Conservation (phyloP, 2,888 invertebrate species). For the Oligia latruncula region DNA sequence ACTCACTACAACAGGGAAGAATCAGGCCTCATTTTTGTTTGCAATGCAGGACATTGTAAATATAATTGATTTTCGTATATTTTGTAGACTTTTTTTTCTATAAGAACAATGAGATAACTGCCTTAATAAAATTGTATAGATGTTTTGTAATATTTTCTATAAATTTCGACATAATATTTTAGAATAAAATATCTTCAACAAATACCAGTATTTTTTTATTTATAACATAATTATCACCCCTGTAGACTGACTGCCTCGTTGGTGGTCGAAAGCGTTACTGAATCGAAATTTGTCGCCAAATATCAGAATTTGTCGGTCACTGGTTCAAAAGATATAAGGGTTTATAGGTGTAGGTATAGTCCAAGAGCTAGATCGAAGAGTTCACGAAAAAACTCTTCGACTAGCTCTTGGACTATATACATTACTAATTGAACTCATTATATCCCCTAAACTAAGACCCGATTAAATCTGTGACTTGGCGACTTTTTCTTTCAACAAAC, state of each 20-base stretch:
- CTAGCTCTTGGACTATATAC: no score
- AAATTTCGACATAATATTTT: conserved; percentile 69
- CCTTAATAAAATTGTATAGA: conserved; percentile 72
- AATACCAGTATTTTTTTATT: neutral
- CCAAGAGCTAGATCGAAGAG: no score
- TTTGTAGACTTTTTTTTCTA: conserved; percentile 38
- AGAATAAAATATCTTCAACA: conserved; percentile 68
- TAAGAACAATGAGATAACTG: conserved; percentile 46
- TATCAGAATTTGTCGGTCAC: no score
- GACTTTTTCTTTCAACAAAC: no score
- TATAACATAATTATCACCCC: neutral
- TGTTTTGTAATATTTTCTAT: conserved; percentile 67
- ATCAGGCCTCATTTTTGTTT: conserved; percentile 17
- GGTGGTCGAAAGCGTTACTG: neutral
- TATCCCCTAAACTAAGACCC: no score
- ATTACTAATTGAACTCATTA: no score
- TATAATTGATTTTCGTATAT: conserved; percentile 41
- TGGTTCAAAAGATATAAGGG: no score
- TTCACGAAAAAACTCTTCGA: no score
- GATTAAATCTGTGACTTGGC: no score
- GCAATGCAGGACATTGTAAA: conserved; percentile 56
- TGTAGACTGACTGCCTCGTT: neutral
- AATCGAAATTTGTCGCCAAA: no score
- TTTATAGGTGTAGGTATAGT: no score
- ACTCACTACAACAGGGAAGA: conserved; percentile 1